A percentile compares a stretch with the other conserved stretches of the same genome.
Conservation (phyloP, 1,140 invertebrate genomes). For the Drosophila burlai region DNA sequence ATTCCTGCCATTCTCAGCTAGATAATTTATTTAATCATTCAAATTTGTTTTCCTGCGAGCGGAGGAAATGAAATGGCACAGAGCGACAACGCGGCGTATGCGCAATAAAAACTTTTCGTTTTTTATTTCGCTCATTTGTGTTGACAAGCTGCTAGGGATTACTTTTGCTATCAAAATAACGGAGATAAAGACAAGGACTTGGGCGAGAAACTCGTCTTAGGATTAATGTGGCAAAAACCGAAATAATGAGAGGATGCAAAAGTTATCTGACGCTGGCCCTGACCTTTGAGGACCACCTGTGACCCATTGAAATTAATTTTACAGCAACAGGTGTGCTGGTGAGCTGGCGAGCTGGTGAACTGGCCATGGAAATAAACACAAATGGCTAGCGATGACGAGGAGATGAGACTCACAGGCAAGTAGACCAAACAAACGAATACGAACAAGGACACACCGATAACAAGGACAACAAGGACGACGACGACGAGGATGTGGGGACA, state of each 20-base stretch:
- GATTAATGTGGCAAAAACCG: constrained; percentile 13
- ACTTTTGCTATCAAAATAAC: constrained; percentile 12
- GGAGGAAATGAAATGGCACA: constrained; percentile 32
- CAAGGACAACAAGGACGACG: constrained; percentile 14
- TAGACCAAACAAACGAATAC: constrained; percentile 50
- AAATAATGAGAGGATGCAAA: constrained; percentile 10
- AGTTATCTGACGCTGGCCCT: constrained; percentile 9
- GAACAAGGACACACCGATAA: constrained; percentile 40
- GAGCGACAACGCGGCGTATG: constrained; percentile 57
- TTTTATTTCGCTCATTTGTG: constrained; percentile 45
- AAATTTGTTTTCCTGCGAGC: constrained; percentile 59
- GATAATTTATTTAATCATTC: constrained; percentile 67
- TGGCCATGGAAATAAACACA: constrained; percentile 67
- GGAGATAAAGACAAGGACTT: constrained; percentile 37
- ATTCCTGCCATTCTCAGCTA: constrained; percentile 40
- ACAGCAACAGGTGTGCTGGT: constrained; percentile 69
- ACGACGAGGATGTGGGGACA: constrained; percentile 38
- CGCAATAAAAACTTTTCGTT: constrained; percentile 59
- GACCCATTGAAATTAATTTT: constrained; percentile 72
- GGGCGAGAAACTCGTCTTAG: constrained; percentile 3
- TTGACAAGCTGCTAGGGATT: constrained; percentile 41
- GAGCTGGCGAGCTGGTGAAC: constrained; percentile 29
- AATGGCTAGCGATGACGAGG: constrained; percentile 20
- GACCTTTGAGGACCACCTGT: constrained; percentile 44
- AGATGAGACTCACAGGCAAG: constrained; percentile 48